phyloP scores from a whole-genome alignment of 2,797 vertebrate genomes.

The Malurus splendens region DNA sequence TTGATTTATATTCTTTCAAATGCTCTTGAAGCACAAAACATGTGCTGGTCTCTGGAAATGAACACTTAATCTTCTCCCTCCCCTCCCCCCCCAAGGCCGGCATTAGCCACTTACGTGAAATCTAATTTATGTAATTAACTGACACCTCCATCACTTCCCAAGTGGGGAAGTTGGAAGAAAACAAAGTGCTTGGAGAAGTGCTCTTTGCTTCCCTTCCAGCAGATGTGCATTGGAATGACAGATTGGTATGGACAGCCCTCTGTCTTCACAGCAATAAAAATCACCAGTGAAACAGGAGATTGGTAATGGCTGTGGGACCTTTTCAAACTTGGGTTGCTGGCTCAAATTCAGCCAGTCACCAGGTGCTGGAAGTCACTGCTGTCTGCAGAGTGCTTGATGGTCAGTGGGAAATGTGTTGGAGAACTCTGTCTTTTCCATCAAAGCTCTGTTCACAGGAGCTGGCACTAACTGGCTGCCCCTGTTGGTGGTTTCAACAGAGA shows the following conservation, averaged over 20 bases:
- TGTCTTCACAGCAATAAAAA: not conserved
- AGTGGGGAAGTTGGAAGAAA: not conserved
- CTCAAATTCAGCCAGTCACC: not conserved
- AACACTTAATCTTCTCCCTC: constrained; percentile 34
- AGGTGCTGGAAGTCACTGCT: not conserved
- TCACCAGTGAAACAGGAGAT: not conserved
- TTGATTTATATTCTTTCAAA: constrained; percentile 62
- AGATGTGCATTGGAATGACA: not conserved
- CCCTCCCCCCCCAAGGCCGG: not conserved
- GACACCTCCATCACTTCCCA: not conserved
- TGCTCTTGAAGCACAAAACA: constrained; percentile 45
- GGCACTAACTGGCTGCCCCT: not conserved
- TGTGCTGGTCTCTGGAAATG: constrained; percentile 18
- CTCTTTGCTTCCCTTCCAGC: not conserved
- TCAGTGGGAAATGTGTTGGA: not conserved
- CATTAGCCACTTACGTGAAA: constrained; percentile 26
- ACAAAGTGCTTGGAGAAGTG: not conserved
- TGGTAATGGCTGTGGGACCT: not conserved
- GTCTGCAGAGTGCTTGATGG: not conserved
- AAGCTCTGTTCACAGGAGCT: not conserved
- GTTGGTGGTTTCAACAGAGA: not conserved
- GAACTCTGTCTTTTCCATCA: not conserved
- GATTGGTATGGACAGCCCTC: not conserved
- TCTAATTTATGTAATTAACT: constrained; percentile 54
- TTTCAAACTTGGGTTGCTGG: not conserved